phyloP scores from a whole-genome alignment of 1,140 invertebrate species.

The Drosophila ohnishii region DNA sequence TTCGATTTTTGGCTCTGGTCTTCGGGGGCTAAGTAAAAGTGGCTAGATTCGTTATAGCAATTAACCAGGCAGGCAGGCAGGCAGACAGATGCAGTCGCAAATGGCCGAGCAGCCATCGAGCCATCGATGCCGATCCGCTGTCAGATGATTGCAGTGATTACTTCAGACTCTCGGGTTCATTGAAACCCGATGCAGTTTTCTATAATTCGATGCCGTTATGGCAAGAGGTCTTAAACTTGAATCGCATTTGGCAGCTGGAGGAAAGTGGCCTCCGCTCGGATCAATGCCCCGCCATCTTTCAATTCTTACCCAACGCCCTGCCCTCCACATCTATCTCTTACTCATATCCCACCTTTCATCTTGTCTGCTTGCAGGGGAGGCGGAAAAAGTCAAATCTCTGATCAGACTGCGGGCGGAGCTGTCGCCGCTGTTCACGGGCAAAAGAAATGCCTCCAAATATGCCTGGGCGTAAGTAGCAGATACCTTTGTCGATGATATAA shows the following conservation, averaged over 20 bases:
- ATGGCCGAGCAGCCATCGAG: slow-evolving; percentile 48
- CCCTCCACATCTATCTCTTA: slow-evolving; percentile 1
- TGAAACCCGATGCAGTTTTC: slow-evolving; percentile 69
- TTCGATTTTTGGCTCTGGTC: slow-evolving; percentile 42
- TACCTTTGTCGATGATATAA: slow-evolving; percentile 15
- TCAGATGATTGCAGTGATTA: slow-evolving; percentile 69
- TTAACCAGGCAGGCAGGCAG: slow-evolving; percentile 50
- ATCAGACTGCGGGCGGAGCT: slow-evolving; percentile 83
- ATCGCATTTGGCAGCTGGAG: slow-evolving; percentile 54
- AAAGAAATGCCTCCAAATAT: slow-evolving; percentile 83
- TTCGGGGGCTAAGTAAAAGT: slow-evolving; percentile 66
- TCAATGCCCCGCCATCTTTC: slow-evolving; percentile 39
- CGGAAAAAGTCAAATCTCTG: slow-evolving; percentile 83
- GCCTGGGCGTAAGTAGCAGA: slow-evolving; percentile 83
- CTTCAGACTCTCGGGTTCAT: slow-evolving; percentile 61
- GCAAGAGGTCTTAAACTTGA: slow-evolving; percentile 77
- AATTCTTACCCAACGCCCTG: slow-evolving; percentile 35
- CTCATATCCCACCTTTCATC: slow-evolving; percentile 24
- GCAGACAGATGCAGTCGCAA: slow-evolving; percentile 24
- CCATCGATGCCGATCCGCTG: slow-evolving; percentile 57
- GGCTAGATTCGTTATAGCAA: slow-evolving; percentile 79
- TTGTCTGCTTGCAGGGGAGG: slow-evolving; percentile 77
- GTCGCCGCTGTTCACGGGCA: slow-evolving; percentile 82
- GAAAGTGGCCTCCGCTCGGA: slow-evolving; percentile 56
- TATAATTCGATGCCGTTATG: slow-evolving; percentile 59